Evolutionary conservation across 2,888 invertebrate species (phyloP).

Genomic region (Cephalotes varians): DNA sequence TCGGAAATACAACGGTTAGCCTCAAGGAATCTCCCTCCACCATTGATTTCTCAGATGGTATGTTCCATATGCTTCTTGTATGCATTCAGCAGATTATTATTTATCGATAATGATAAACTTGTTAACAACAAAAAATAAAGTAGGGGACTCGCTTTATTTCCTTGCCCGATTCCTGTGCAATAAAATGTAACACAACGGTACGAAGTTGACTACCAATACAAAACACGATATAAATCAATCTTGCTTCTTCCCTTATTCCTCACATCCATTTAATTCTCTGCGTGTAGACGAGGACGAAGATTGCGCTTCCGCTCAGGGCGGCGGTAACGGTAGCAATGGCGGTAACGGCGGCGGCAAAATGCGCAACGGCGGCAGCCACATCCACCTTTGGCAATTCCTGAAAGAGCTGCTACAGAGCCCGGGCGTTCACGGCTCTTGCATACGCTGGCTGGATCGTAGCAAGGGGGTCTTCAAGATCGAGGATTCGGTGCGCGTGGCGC

Average conservation of each 20-base stretch:
- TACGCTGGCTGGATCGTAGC: constrained; percentile 98
- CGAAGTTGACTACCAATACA: neutral
- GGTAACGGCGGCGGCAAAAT: constrained; percentile 65
- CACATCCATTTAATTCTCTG: neutral
- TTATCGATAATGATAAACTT: neutral
- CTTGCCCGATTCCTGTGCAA: neutral
- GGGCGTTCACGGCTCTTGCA: constrained; percentile 96
- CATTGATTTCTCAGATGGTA: constrained; percentile 91
- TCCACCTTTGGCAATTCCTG: constrained; percentile 99
- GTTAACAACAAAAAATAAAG: neutral
- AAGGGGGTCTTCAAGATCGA: constrained; percentile 99
- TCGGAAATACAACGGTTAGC: constrained; percentile 75
- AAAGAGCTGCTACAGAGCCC: constrained; percentile 97
- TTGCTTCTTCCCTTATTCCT: neutral
- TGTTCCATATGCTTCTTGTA: constrained; percentile 75
- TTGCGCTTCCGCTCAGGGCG: constrained; percentile 64
- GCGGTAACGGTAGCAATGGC: constrained; percentile 46
- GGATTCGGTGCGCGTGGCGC: constrained; percentile 98
- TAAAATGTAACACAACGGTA: neutral
- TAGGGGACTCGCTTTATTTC: neutral
- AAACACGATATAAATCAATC: neutral
- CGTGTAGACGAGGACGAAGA: constrained; percentile 89
- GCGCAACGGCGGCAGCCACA: constrained; percentile 90
- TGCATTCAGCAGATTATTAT: neutral
- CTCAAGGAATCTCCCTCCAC: constrained; percentile 81